Evolutionary conservation across 2,888 invertebrate species (phyloP).

Genomic region (Lysandra bellargus): DNA sequence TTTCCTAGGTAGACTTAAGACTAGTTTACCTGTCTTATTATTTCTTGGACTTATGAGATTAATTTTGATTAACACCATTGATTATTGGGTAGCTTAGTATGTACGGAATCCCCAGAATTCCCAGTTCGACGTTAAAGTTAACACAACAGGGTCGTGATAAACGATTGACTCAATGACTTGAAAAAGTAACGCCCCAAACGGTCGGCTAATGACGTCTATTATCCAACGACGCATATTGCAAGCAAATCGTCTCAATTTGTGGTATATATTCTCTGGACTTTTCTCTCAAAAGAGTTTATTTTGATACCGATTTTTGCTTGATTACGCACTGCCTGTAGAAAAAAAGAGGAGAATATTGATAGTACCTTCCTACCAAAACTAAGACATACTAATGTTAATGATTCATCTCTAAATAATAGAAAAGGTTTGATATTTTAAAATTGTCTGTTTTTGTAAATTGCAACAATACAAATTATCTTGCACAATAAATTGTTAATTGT

Average conservation of each 20-base stretch:
- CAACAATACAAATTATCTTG: too few species aligned
- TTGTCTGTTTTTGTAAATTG: too few species aligned
- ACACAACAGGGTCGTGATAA: slow-evolving; percentile 78
- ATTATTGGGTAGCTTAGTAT: background rate
- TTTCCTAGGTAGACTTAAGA: too few species aligned
- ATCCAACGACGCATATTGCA: slow-evolving; percentile 58
- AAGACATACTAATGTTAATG: too few species aligned
- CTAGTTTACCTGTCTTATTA: too few species aligned
- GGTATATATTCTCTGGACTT: slow-evolving; percentile 37
- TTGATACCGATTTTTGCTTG: background rate
- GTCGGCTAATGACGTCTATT: slow-evolving; percentile 74
- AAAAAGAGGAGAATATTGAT: too few species aligned
- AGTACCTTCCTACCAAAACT: too few species aligned
- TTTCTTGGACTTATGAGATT: too few species aligned
- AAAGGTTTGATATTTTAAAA: too few species aligned
- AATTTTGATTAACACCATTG: background rate
- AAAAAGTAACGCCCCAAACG: slow-evolving; percentile 75
- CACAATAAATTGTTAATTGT: too few species aligned
- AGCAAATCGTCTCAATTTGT: slow-evolving; percentile 44
- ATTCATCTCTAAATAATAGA: too few species aligned
- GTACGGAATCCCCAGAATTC: slow-evolving; percentile 39
- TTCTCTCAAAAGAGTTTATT: slow-evolving; percentile 52
- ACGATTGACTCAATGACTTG: slow-evolving; percentile 80
- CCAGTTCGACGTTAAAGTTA: slow-evolving; percentile 64
- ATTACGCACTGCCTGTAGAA: too few species aligned